Conservation (phyloP, 2,113 vertebrate genomes). For the Mobula hypostoma region DNA sequence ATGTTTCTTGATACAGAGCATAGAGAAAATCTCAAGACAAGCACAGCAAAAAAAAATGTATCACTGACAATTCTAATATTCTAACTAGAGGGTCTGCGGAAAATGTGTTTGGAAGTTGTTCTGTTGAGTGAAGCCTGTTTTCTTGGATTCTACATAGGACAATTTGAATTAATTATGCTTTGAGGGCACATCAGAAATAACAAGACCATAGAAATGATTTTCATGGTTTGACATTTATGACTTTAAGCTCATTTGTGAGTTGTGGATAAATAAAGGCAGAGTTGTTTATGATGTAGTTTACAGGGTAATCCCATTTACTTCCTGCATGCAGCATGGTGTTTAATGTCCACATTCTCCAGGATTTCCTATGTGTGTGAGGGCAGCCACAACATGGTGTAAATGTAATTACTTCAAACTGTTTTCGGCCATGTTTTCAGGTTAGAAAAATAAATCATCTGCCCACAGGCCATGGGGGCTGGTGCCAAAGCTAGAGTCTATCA, state of each 20-base stretch:
- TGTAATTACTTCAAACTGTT: conserved; percentile 37
- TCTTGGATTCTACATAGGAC: neutral
- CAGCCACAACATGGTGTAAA: conserved; percentile 30
- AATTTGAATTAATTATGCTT: neutral
- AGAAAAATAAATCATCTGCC: conserved; percentile 35
- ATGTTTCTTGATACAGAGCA: too few relatives aligned
- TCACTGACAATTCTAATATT: neutral
- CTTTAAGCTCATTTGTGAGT: neutral
- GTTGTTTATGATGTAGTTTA: conserved; percentile 26
- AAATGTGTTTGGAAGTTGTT: neutral
- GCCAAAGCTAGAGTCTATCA: conserved; percentile 14
- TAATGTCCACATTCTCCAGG: conserved; percentile 31
- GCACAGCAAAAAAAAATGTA: neutral
- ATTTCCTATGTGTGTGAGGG: conserved; percentile 22
- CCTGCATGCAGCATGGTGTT: neutral
- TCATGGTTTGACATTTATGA: conserved; percentile 5
- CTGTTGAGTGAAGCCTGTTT: neutral
- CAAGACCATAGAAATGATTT: neutral
- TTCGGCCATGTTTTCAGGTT: conserved; percentile 33
- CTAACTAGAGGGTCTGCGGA: neutral
- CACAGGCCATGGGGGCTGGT: conserved; percentile 27
- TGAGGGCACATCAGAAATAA: neutral
- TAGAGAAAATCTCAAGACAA: neutral
- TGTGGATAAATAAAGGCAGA: neutral
- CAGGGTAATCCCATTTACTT: conserved; percentile 35